Evolutionary conservation across 2,797 vertebrate genomes (phyloP).

Genomic region (Mallotus villosus): DNA sequence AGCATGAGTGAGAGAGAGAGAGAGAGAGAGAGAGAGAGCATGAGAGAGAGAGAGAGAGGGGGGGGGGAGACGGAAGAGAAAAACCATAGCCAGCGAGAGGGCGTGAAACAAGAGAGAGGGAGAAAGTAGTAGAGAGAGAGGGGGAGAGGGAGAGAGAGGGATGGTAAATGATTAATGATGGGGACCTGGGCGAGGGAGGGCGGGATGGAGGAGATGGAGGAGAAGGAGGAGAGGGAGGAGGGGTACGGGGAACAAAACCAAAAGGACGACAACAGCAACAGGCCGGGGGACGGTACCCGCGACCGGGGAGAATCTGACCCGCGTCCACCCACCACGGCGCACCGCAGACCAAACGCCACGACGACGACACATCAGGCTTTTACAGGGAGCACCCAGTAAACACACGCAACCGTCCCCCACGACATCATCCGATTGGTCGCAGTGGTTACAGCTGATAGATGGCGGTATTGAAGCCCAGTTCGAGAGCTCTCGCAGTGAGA

Average conservation of each 20-base stretch:
- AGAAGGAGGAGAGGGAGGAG: conserved; percentile 42
- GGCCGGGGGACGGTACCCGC: not conserved
- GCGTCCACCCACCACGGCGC: not conserved
- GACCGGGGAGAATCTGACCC: not conserved
- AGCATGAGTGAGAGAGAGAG: too few relatives aligned
- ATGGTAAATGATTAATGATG: conserved; percentile 73
- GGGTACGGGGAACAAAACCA: conserved; percentile 37
- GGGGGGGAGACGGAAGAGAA: conserved; percentile 24
- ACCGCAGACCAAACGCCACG: not conserved
- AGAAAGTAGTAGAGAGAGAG: conserved; percentile 23
- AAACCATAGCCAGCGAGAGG: conserved; percentile 15
- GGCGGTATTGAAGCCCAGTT: too few relatives aligned
- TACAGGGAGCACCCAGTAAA: too few relatives aligned
- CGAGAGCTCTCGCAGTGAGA: not conserved
- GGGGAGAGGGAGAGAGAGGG: conserved; percentile 22
- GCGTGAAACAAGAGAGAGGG: conserved; percentile 6
- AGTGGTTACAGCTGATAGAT: too few relatives aligned
- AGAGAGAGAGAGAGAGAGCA: too few relatives aligned
- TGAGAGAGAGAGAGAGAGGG: conserved; percentile 28
- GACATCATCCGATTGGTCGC: too few relatives aligned
- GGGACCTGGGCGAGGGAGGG: conserved; percentile 45
- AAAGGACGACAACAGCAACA: not conserved
- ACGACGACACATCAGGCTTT: not conserved
- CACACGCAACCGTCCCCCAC: not conserved
- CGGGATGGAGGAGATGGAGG: too few relatives aligned